Base-by-base conservation (phyloP, 2,797 vertebrate species). In the Myoxocephalus aenaeus region DNA sequence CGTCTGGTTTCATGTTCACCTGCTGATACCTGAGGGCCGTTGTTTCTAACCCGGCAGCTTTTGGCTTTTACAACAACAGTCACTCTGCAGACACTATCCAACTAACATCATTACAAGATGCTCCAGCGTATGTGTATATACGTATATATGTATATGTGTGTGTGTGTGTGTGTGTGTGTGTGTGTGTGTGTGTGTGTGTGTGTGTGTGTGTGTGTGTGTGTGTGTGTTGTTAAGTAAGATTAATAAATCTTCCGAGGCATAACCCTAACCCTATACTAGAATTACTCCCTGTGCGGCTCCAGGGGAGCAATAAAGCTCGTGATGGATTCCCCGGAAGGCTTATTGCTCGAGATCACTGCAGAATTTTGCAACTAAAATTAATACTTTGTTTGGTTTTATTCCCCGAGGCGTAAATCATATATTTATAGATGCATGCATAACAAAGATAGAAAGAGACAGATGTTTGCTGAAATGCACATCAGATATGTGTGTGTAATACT, bases 1-100 rank as follows among this genome's bases (percentile, higher is more conserved):
- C 88, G 77, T 90, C 87, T 75, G 63, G 66, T 89, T 87, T 91
- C 82, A 90, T 86, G 86, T 82, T 73, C 86, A 85, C 79, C 62
- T 75, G 72, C 79, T 83, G 80, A 79, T 82, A 89, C 85, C 84
- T 73, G 76, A 70, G 64, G 81, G 86, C 68, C 72, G 72, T 86
- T 80, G 76, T 56, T 72, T 82, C 79, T 80, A 77, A 87, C 67
- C 67, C 63, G 80, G 79, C 70, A 53, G 72, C 71, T 44, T 81
- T 83, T 86, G 70, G 44, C 20, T 67, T 77, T 86, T 85, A 27
- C 83, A 77, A 75, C 83, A 73, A 56, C 69, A 72, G 57, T 83
- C 80, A 61, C 70, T 84, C 65, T 73, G 3, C 29, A 34, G 29
- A 32, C 25, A 27, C 25, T 27, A 27, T 27, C 25, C 25, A 27